Base-by-base conservation (phyloP, 2,113 vertebrate genomes). In the Spheniscus mendiculus region DNA sequence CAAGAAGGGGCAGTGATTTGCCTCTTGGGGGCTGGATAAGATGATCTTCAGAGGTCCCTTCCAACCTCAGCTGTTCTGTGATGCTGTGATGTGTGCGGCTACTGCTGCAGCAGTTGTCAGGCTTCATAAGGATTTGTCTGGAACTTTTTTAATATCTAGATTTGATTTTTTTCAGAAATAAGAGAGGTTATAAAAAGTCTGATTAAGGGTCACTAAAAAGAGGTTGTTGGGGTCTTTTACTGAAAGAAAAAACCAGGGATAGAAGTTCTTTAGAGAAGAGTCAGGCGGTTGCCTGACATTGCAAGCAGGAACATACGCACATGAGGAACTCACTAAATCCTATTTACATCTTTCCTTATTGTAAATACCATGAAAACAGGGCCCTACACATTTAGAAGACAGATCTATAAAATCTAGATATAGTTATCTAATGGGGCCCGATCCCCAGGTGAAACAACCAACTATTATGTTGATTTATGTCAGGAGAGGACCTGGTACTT, bases 251-350 rank as follows among this genome's bases (percentile, higher is more conserved):
- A 21, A 76, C 9, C 3, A 67, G 8, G 45, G 9, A 8, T 22
- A 65, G 45, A 47, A 16, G 7, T 52, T 42, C 7, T 5, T 84
- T 38, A 66, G 30, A 58, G 34, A 42, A 58, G 21, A 53, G 5
- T 52, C 7, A 0, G 3, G 25, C 0, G 2, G 38, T 52, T 78
- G 45, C 67, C 55, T 89, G 59, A 42, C 26, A 5, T 3, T 81
- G 52, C 30, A 87, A 83, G 19, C 1, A 2, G 58, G 19, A 21
- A 52, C 1, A 0, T 34, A 9, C 0, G 2, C 11, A 9, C 17
- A 5, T 26, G 36, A 90, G 27, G 36, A 83, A 5, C 36, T 53
- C 29, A 7, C 21, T 36, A 29, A 72, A 72, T 34, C 47, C 42
- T 42, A 5, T 62, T 81, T 20, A 23, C 17, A 32, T 17, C 69